Conservation (phyloP, 2,113 vertebrate genomes). For the Rhagologus leucostigma region DNA sequence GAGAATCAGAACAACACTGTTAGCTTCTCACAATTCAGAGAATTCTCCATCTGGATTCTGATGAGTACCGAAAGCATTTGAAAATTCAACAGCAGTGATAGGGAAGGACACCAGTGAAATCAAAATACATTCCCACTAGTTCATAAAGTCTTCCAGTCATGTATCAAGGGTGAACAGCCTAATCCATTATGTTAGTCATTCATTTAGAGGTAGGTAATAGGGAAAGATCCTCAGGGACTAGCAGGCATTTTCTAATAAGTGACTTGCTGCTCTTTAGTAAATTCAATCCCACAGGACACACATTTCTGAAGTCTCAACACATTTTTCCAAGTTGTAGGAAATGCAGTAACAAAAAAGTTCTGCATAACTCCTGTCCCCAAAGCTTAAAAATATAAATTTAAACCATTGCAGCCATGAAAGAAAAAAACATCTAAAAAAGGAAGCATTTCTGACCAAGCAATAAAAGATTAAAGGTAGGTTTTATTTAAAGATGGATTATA, state of each 20-base stretch:
- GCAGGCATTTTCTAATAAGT: constrained; percentile 16
- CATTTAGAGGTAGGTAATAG: constrained; percentile 32
- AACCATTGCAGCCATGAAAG: neutral
- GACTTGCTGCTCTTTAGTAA: constrained; percentile 15
- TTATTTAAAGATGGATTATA: neutral
- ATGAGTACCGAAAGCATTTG: neutral
- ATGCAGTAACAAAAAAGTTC: neutral
- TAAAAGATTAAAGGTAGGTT: neutral
- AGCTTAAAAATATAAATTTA: neutral
- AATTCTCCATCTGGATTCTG: neutral
- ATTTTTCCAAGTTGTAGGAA: neutral
- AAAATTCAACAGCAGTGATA: neutral
- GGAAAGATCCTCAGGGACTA: neutral
- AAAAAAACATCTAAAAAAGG: neutral
- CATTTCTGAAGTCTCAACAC: neutral
- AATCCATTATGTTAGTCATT: constrained; percentile 43
- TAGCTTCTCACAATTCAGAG: neutral
- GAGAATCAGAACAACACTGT: neutral
- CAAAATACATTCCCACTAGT: neutral
- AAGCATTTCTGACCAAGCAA: neutral
- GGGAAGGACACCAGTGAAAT: constrained; percentile 1
- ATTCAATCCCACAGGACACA: neutral
- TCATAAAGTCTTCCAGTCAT: constrained; percentile 2
- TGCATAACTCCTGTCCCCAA: neutral
- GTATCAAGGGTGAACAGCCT: constrained; percentile 17